Conservation (phyloP, 1,140 invertebrate genomes). For the Lanistes nyassanus region DNA sequence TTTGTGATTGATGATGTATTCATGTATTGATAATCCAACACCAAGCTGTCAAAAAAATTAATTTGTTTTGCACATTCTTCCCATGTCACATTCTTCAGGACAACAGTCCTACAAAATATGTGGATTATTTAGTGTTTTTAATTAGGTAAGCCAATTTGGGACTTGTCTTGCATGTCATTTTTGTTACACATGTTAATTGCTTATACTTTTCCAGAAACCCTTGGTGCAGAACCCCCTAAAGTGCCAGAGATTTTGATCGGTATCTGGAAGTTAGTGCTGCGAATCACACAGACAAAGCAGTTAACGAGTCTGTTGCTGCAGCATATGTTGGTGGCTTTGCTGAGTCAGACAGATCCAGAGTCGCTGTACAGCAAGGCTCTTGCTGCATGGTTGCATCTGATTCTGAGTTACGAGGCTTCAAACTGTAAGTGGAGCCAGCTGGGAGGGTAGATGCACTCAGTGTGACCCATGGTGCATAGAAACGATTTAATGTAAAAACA, state of each 20-base stretch:
- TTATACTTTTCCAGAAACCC: slow-evolving; percentile 7
- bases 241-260: slow-evolving; percentile 16
- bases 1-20: too few relatives aligned
- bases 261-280: slow-evolving; percentile 12
- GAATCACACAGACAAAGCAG: background rate
- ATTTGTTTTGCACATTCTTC: too few relatives aligned
- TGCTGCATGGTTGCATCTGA: slow-evolving; percentile 11
- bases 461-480: too few relatives aligned
- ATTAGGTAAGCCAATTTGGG: too few relatives aligned
- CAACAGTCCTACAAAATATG: too few relatives aligned
- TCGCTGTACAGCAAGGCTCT: slow-evolving; percentile 2
- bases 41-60: too few relatives aligned
- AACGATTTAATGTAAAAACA: too few relatives aligned
- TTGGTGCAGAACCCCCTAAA: slow-evolving; percentile 12
- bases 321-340: slow-evolving; percentile 2
- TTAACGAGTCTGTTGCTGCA: slow-evolving; percentile 16
- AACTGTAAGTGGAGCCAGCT: slow-evolving; percentile 1
- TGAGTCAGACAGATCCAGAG: background rate
- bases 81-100: too few relatives aligned
- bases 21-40: too few relatives aligned
- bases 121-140: too few relatives aligned
- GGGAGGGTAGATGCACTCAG: too few relatives aligned
- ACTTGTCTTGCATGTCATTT: background rate
- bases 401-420: slow-evolving; percentile 9
- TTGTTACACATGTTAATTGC: background rate